A percentile compares a stretch with the other conserved stretches of the same genome.
These are phyloP conservation scores for Pogoniulus pusillus DNA, from an alignment of 2,797 vertebrate species.

Conservation along the genomic window DNA sequence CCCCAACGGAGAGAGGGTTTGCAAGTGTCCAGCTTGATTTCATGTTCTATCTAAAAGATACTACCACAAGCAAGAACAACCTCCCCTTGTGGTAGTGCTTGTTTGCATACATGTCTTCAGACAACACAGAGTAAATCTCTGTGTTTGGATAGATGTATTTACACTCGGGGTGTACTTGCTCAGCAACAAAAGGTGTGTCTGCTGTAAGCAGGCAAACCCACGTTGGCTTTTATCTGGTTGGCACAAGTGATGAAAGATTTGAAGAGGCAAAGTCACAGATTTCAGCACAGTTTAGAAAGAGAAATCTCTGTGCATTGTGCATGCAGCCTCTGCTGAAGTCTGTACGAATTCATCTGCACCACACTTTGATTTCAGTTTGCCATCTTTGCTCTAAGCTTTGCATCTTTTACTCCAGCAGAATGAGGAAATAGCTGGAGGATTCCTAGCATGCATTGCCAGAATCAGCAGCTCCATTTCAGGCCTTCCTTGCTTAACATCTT, in stretches of 20 bases:
- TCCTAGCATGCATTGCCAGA: background rate
- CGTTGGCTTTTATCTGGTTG: background rate
- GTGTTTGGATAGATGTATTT: background rate
- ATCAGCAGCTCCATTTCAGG: background rate
- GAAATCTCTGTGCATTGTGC: background rate
- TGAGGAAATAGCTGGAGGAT: background rate
- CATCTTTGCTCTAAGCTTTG: background rate
- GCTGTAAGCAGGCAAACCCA: background rate
- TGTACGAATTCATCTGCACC: background rate
- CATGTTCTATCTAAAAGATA: background rate
- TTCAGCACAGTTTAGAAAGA: background rate
- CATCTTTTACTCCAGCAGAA: background rate
- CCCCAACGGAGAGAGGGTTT: no score
- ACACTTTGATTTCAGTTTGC: background rate
- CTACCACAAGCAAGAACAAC: background rate
- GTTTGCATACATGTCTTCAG: background rate
- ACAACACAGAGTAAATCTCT: background rate
- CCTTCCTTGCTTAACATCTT: background rate
- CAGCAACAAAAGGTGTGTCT: constrained; percentile 47
- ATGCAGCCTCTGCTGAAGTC: background rate
- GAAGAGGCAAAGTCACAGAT: background rate
- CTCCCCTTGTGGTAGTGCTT: background rate
- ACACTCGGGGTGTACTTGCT: background rate
- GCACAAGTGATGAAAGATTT: background rate
- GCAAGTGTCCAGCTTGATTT: background rate